Conservation (phyloP, 2,888 invertebrate genomes). For the Seira sanloemensis region DNA sequence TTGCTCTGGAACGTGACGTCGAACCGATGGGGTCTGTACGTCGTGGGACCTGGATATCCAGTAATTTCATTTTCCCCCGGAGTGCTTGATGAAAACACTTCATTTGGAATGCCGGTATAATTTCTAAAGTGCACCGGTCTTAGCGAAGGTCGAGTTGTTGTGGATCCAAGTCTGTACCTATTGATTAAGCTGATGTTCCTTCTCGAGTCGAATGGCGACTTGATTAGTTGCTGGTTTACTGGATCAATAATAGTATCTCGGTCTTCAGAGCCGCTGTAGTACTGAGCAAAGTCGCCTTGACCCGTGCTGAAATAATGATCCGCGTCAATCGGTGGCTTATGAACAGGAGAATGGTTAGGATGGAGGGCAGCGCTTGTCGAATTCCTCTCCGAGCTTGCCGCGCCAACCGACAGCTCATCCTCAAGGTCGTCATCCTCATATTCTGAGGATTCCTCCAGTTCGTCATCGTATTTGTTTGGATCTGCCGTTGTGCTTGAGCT, state of each 20-base stretch:
- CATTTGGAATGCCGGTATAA: slow-evolving; percentile 20
- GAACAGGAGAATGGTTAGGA: slow-evolving; percentile 63
- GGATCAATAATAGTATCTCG: slow-evolving; percentile 69
- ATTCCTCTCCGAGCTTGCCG: slow-evolving; percentile 47
- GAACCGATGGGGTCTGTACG: slow-evolving; percentile 62
- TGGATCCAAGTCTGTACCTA: slow-evolving; percentile 29
- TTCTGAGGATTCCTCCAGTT: slow-evolving; percentile 23
- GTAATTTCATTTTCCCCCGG: slow-evolving; percentile 51
- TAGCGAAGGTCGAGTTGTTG: slow-evolving; percentile 1
- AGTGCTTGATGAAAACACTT: slow-evolving; percentile 26
- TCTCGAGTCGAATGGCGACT: slow-evolving; percentile 64
- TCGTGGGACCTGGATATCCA: slow-evolving; percentile 69
- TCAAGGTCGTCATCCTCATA: slow-evolving; percentile 36
- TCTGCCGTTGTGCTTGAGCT: slow-evolving; percentile 13
- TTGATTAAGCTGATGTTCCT: slow-evolving; percentile 35
- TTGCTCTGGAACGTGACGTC: slow-evolving; percentile 47
- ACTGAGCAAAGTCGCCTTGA: slow-evolving; percentile 67
- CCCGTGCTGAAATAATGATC: slow-evolving; percentile 68
- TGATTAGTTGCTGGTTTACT: slow-evolving; percentile 69
- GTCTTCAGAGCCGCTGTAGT: slow-evolving; percentile 71
- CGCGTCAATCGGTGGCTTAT: slow-evolving; percentile 67
- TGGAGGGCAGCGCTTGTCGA: slow-evolving; percentile 30
- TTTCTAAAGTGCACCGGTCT: slow-evolving; percentile 47
- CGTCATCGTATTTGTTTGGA: slow-evolving; percentile 34
- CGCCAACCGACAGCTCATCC: slow-evolving; percentile 30